Evolutionary conservation across 2,888 invertebrate genomes (phyloP).

Genomic region (Julus scanicus): DNA sequence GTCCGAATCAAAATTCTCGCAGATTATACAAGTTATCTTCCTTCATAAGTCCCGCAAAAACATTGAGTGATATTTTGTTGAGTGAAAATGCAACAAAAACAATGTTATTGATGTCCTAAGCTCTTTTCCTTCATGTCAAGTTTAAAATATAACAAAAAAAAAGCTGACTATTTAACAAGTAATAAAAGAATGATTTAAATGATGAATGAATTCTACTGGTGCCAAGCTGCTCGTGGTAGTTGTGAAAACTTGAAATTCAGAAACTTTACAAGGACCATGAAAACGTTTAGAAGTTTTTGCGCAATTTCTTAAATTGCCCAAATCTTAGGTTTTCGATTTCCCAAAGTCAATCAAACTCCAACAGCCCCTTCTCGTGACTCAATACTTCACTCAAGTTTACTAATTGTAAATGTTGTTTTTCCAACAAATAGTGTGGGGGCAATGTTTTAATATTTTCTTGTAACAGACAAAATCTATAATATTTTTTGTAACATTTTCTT

Average conservation of each 20-base stretch:
- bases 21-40: not conserved
- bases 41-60: not conserved
- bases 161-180: not conserved
- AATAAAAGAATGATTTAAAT: not conserved
- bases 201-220: not conserved
- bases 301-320: not conserved
- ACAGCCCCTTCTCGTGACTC: not conserved
- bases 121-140: not conserved
- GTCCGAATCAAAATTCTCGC: not conserved
- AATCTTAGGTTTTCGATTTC: not conserved
- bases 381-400: too few relatives aligned
- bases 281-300: not conserved
- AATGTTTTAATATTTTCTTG: too few relatives aligned
- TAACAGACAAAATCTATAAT: too few relatives aligned
- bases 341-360: conserved; percentile 6
- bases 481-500: too few relatives aligned
- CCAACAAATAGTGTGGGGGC: too few relatives aligned
- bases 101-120: not conserved
- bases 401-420: too few relatives aligned
- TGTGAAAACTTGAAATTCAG: not conserved
- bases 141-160: not conserved
- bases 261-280: too few relatives aligned
- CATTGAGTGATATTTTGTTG: not conserved
- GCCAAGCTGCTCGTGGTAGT: not conserved
- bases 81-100: not conserved